Evolutionary conservation across 2,113 vertebrate species (phyloP), one percentile per base, ranked within the genome.

Genomic region (Calyptommatus sinebrachiatus): DNA sequence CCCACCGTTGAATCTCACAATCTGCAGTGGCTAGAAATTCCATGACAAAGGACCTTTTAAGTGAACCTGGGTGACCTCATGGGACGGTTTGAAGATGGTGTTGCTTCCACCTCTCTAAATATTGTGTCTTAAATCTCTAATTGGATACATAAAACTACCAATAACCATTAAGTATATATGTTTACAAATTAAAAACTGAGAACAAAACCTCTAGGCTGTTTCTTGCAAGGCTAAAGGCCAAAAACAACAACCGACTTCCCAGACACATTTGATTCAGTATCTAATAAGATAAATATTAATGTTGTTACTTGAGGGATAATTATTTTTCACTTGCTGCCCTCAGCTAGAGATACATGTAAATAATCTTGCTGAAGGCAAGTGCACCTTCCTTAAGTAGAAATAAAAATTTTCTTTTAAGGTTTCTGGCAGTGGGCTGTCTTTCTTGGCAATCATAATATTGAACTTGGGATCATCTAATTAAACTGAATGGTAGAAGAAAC

Each of bases 111-210:
- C 2, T 41, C 35, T 4, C 35, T 41, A 41, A 41, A 4, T 41
- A 41, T 41, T 41, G 35, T 41, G 35, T 41, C 35, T 41, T 41
- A 41, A 41, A 70, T 0, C 0, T 29, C 61, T 71, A 18, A 10
- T 28, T 69, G 9, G 70, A 20, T 20, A 20, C 6, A 1, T 35
- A 31, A n/a, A 73, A 24, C 70, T 5, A 0, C 41, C 35, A 22
- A n/a, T 60, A 29, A 46, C 29, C 61, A 22, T 41, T 41, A n/a
- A 31, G 8, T 14, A 63, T 75, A 45, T 66, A 18, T 66, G 18
- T 66, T 18, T 86, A 46, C 57, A n/a, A 22, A 61, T 63, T 41
- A 48, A 14, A 76, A 87, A 87, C 76, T 73, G 84, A 79, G 76
- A 76, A 9, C 41, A 81, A 71, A 41, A 73, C 46, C 45, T 85